These are phyloP conservation scores for Chaetops frenatus DNA, from an alignment of 2,113 vertebrate species.

Conservation along the genomic window DNA sequence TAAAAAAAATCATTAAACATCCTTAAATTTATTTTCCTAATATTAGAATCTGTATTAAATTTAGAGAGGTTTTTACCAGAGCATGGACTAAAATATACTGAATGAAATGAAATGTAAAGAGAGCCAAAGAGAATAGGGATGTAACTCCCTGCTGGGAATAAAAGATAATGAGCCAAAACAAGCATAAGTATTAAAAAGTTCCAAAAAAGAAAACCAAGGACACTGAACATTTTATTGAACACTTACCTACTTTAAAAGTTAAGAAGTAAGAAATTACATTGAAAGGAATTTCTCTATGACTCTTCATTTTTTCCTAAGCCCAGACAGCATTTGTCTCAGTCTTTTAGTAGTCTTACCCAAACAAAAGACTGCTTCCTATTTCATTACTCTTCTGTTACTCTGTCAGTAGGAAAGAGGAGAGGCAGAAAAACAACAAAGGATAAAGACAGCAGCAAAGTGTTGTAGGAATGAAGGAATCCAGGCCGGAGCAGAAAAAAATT, in stretches of 20 bases:
- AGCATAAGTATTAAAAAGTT: not conserved
- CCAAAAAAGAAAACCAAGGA: not conserved
- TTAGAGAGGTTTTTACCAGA: not conserved
- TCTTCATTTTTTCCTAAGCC: not conserved
- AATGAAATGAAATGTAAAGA: not conserved
- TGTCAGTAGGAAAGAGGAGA: not conserved
- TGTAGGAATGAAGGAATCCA: not conserved
- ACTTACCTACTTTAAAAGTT: not conserved
- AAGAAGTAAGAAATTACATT: not conserved
- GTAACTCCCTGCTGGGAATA: not conserved
- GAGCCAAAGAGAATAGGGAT: not conserved
- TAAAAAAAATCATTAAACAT: rapidly evolving
- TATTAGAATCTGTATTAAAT: not conserved
- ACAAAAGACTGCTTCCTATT: not conserved
- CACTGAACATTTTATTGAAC: rapidly evolving
- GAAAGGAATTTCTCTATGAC: not conserved
- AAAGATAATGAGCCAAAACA: not conserved
- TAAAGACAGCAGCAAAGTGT: not conserved
- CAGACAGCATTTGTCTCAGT: not conserved
- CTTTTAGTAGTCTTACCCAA: not conserved
- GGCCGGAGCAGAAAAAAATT: not conserved
- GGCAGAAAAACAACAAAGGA: not conserved
- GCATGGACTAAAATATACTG: not conserved
- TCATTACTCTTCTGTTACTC: not conserved
- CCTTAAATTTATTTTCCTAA: not conserved